A percentile compares a stretch with the other conserved stretches of the same genome.
These are phyloP conservation scores for Apostichopus californicus DNA, from an alignment of 35 echinoderm and acorn worm genomes.

Conservation along the genomic window DNA sequence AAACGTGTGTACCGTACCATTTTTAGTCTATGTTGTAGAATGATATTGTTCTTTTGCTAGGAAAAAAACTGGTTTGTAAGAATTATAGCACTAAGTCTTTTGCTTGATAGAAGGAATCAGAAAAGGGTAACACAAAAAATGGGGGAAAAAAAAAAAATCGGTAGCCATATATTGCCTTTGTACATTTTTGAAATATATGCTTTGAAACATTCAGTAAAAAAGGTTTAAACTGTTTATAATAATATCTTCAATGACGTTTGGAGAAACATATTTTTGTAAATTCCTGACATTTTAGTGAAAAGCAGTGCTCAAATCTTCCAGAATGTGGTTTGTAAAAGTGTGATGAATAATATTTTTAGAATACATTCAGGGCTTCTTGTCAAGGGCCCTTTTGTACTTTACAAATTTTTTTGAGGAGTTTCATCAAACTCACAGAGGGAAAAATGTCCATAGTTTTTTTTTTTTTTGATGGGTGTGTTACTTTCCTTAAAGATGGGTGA, in stretches of 20 bases:
- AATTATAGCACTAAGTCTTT: not conserved
- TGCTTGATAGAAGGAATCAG: conserved; percentile 5
- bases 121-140: conserved; percentile 17
- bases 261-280: conserved; percentile 40
- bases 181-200: conserved; percentile 48
- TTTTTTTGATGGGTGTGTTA: no score
- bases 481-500: no score
- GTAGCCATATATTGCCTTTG: conserved; percentile 55
- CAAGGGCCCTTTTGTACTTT: not conserved
- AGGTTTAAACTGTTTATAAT: conserved; percentile 11
- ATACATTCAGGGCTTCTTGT: not conserved
- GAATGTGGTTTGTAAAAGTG: conserved; percentile 8
- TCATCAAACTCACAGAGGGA: not conserved
- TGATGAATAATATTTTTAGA: conserved; percentile 14
- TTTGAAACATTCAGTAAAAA: conserved; percentile 4
- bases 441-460: no score
- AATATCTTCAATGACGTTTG: conserved; percentile 9
- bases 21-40: conserved; percentile 35
- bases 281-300: not conserved
- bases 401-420: not conserved
- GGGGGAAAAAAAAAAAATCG: not conserved
- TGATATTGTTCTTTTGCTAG: conserved; percentile 3
- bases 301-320: conserved; percentile 16
- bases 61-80: conserved; percentile 22
- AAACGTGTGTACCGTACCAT: not conserved